Evolutionary conservation across 2,113 vertebrate genomes (phyloP).

Genomic region (Anolis carolinensis): DNA sequence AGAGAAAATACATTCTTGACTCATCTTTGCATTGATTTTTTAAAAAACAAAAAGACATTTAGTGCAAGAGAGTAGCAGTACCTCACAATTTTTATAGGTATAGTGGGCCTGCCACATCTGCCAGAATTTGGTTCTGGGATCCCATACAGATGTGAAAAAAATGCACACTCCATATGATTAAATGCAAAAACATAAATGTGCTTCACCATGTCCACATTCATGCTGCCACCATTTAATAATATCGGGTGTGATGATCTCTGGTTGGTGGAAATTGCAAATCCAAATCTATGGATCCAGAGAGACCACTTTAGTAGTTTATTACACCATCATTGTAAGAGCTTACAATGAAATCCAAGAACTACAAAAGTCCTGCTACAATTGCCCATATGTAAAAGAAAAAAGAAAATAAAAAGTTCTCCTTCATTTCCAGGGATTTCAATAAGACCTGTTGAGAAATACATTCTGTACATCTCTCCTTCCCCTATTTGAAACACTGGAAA

Average conservation of each 20-base stretch:
- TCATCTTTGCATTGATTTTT: conserved; percentile 33
- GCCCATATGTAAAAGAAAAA: conserved; percentile 3
- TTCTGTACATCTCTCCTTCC: neutral
- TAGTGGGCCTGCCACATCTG: too few species aligned
- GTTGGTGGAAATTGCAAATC: too few species aligned
- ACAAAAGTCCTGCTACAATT: neutral
- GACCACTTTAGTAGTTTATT: neutral
- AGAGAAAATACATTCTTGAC: neutral
- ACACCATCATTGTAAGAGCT: neutral
- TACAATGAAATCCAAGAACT: conserved; percentile 23
- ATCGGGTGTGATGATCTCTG: too few species aligned
- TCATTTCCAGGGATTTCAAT: neutral
- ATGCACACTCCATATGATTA: too few species aligned
- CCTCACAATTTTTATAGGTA: conserved; percentile 1
- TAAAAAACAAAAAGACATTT: neutral
- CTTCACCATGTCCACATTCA: too few species aligned
- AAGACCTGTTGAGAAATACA: neutral
- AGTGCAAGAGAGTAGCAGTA: neutral
- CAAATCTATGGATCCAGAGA: too few species aligned
- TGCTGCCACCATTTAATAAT: too few species aligned
- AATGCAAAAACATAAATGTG: too few species aligned
- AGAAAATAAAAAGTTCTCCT: conserved; percentile 2
- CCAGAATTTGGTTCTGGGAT: too few species aligned
- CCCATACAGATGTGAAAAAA: too few species aligned
- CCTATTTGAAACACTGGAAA: too few species aligned